phyloP scores from a whole-genome alignment of 2,888 invertebrate genomes.

The Digitonthophagus gazella region DNA sequence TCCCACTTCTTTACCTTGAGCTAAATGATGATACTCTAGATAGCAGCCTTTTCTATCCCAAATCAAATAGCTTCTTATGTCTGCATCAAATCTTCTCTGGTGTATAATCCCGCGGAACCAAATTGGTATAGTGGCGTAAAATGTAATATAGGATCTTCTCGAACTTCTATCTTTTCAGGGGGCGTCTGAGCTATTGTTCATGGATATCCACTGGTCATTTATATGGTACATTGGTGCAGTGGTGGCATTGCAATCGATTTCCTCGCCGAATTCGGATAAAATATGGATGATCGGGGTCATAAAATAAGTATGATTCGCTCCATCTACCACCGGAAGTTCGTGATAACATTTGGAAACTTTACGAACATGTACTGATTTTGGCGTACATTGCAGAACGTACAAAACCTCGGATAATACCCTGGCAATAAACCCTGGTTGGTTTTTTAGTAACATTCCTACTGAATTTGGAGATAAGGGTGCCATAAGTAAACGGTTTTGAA shows the following conservation, averaged over 20 bases:
- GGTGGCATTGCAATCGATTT: conserved; percentile 29
- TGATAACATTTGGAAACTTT: conserved; percentile 32
- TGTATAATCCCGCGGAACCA: background rate
- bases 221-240: conserved; percentile 31
- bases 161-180: background rate
- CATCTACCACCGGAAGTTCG: conserved; percentile 33
- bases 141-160: background rate
- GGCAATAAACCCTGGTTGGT: conserved; percentile 36
- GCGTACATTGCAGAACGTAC: conserved; percentile 37
- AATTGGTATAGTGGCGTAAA: background rate
- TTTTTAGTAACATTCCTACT: conserved; percentile 35
- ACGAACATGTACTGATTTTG: conserved; percentile 30
- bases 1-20: background rate
- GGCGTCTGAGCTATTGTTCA: background rate
- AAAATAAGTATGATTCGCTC: conserved; percentile 31
- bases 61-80: too few relatives aligned
- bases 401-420: conserved; percentile 36
- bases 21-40: background rate
- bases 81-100: too few relatives aligned
- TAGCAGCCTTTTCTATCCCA: background rate
- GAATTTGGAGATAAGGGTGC: conserved; percentile 34
- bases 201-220: conserved; percentile 24
- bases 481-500: conserved; percentile 34
- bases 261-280: conserved; percentile 25
- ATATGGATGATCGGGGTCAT: conserved; percentile 33